Base-by-base conservation (phyloP, 2,797 vertebrate species). In the Enteromius unitaeniatus region DNA sequence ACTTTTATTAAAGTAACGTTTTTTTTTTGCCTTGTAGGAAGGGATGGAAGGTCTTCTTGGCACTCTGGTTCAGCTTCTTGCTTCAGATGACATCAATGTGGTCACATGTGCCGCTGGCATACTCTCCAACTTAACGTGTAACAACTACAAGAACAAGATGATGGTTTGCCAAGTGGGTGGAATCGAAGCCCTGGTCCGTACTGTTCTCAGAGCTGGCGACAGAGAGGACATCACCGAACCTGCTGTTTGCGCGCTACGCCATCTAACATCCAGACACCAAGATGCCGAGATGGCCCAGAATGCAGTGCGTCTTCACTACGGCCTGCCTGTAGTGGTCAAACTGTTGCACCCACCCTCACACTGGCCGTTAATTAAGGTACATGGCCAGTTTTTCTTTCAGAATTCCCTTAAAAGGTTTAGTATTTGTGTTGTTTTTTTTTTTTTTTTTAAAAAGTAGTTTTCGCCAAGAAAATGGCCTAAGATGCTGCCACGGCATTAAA, bases 71-170 rank as follows among this genome's bases (percentile, higher is more conserved):
- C 97, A 99, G 93, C 96, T 99, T 88, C 93, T 99, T 92, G 97
- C 97, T 83, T 99, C 97, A 28, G 98, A 99, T 90, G 98, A 99
- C 89, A 99, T 99, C 86, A 99, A 99, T 21, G 98, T 99, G 77
- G 98, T 99, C 91, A 99, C 98, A 14, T 99, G 98, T 88, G 98
- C 98, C 0, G 98, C 98, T 19, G 98, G 98, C 60, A 99, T 99
- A 88, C 96, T 99, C 60, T 99, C 98, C 82, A 99, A 99, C 93
- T 96, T 99, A 87, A 99, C 98, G 74, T 99, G 98, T 91, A 99
- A 99, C 95, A 99, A 99, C 89, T 99, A 99, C 83, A 99, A 99
- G 92, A 99, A 99, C 93, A 99, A 99, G 93, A 98, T 99, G 94
- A 99, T 99, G 98, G 98, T 99, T 85, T 99, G 98, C 93, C 98